These are phyloP conservation scores for Oligia latruncula DNA, from an alignment of 2,888 invertebrate species.

Conservation along the genomic window DNA sequence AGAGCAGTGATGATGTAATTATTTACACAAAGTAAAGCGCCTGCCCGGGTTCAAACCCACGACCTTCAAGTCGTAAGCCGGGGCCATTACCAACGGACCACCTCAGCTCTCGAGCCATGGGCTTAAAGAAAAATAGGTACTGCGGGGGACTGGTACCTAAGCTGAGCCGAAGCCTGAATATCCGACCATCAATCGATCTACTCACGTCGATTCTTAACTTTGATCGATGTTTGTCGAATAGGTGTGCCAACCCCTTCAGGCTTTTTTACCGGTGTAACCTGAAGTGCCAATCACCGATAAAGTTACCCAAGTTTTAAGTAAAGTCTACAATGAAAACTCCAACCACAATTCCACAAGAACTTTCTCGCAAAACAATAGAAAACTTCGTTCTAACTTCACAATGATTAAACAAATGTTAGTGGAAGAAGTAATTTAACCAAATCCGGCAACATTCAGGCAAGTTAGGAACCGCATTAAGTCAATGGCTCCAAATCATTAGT, in stretches of 20 bases:
- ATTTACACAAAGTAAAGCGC: too few species aligned
- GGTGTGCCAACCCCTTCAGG: background rate
- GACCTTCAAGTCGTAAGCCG: too few species aligned
- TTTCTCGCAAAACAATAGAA: conserved; percentile 52
- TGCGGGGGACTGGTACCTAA: too few species aligned
- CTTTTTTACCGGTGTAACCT: background rate
- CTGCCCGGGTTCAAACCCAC: too few species aligned
- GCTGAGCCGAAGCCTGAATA: too few species aligned
- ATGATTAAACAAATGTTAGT: conserved; percentile 63
- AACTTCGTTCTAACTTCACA: conserved; percentile 48
- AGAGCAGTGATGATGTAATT: too few species aligned
- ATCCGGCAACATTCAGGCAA: conserved; percentile 51
- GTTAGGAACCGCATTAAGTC: conserved; percentile 60
- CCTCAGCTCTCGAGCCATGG: too few species aligned
- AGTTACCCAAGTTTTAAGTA: background rate
- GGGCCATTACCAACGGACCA: too few species aligned
- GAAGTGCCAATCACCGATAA: conserved; percentile 12
- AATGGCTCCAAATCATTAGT: conserved; percentile 63
- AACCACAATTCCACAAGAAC: conserved; percentile 24
- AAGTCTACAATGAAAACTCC: conserved; percentile 33
- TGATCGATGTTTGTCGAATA: background rate
- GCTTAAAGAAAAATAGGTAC: too few species aligned
- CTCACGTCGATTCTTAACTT: background rate
- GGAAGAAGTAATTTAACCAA: conserved; percentile 62
- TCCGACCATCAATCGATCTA: too few species aligned